Conservation (phyloP, 2,797 vertebrate genomes). For the Adelosebastes latens region DNA sequence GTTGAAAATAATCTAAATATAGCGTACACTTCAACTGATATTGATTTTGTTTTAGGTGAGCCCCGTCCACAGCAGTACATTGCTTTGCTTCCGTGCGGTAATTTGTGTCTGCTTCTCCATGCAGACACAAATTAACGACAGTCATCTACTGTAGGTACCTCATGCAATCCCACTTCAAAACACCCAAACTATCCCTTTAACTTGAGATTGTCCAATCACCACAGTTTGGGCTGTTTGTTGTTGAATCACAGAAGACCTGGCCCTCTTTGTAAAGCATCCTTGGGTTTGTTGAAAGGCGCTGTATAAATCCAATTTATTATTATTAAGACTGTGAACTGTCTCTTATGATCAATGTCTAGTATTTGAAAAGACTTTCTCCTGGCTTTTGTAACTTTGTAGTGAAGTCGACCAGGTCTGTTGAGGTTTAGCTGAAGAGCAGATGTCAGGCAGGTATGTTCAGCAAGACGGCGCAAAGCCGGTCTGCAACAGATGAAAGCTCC, state of each 20-base stretch:
- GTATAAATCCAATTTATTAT: no score
- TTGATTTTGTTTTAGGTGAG: no score
- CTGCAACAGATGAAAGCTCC: conserved; percentile 15
- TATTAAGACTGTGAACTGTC: no score
- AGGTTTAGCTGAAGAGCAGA: conserved; percentile 42
- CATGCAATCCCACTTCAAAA: no score
- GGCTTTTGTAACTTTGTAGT: not conserved
- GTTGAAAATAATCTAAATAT: no score
- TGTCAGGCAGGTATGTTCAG: conserved; percentile 10
- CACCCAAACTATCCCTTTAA: no score
- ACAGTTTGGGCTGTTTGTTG: not conserved
- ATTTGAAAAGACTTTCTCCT: not conserved
- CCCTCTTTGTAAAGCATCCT: no score
- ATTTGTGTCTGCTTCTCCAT: not conserved
- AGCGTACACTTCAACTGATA: no score
- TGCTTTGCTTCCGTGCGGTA: not conserved
- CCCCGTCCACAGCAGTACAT: no score
- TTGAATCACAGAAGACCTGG: not conserved
- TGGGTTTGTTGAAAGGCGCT: no score
- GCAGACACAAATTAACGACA: no score
- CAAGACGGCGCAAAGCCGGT: not conserved
- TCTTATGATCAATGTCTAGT: not conserved
- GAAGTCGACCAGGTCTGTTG: conserved; percentile 13
- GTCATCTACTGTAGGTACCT: not conserved
- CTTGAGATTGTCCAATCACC: no score